Base-by-base conservation (phyloP, 2,888 invertebrate genomes). In the Neoaliturus tenellus region DNA sequence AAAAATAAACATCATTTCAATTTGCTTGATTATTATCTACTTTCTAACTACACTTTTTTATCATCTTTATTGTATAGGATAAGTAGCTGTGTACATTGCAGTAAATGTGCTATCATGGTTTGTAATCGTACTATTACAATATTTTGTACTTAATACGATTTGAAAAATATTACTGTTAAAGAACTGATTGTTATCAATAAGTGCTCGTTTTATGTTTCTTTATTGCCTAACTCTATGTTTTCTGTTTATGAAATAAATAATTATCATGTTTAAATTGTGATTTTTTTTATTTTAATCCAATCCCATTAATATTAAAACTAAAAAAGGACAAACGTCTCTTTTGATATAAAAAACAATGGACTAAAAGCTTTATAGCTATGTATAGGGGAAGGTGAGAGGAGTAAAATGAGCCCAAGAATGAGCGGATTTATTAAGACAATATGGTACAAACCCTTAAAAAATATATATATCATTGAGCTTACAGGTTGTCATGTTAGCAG, bases 231-330 rank as follows among this genome's bases (percentile, higher is more conserved):
- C 55, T 62, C 14, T 39, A 39, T 69, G 39, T 35, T 69, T 69
- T 69, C 20, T 39, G 69, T 69, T 69, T 8, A 39, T 62, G 20
- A 33, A 69, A 69, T 69, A 69, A 69, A 69, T 69, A 69, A 39
- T 35, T 69, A 69, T 69, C 33, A 35, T 69, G 69, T 69, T 69
- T 39, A 20, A 35, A 62, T n/a, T 51, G 51, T 51, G 12, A 8
- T 39, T 39, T n/a, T n/a, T n/a, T n/a, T n/a, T n/a, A n/a, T n/a
- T n/a, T n/a, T n/a, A n/a, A n/a, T n/a, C n/a, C n/a, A n/a, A n/a
- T n/a, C n/a, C n/a, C n/a, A n/a, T n/a, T n/a, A n/a, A n/a, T n/a
- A n/a, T n/a, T n/a, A n/a, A n/a, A n/a, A n/a, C n/a, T n/a, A n/a
- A n/a, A n/a, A n/a, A n/a, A n/a, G n/a, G n/a, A n/a, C n/a, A n/a